Conservation (phyloP, 1,140 invertebrate genomes). For the Pteromalus puparum region DNA sequence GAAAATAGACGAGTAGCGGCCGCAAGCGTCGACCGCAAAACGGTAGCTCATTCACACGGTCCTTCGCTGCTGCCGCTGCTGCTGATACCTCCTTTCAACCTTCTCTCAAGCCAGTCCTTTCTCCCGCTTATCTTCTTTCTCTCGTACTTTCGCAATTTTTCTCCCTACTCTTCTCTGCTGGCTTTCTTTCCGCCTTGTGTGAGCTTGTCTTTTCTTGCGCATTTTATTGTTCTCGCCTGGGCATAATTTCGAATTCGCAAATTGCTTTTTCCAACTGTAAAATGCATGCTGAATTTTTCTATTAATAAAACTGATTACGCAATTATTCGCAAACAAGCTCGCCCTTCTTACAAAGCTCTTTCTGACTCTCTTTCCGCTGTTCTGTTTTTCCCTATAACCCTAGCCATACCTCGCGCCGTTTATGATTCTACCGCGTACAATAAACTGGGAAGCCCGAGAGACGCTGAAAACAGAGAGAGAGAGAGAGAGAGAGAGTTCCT, state of each 20-base stretch:
- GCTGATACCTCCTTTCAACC: neutral
- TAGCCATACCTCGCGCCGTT: slow-evolving; percentile 45
- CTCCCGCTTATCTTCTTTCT: neutral
- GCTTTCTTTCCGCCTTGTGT: neutral
- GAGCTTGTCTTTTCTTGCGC: neutral
- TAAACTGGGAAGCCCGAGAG: slow-evolving; percentile 56
- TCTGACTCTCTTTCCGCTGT: neutral
- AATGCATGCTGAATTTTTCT: neutral
- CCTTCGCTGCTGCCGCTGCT: neutral
- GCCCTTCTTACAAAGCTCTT: slow-evolving; percentile 13
- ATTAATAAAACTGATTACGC: neutral
- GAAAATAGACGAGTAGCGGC: slow-evolving; percentile 58
- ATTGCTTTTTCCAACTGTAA: neutral
- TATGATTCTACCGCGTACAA: slow-evolving; percentile 56
- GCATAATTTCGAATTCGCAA: neutral
- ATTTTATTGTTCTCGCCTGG: neutral
- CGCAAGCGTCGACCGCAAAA: slow-evolving; percentile 62
- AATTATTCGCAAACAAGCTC: neutral
- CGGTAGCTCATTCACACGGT: slow-evolving; percentile 70
- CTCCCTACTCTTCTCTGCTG: neutral
- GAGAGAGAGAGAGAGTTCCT: slow-evolving; percentile 12
- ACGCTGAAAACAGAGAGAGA: neutral
- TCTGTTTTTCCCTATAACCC: neutral
- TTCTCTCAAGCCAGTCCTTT: slow-evolving; percentile 14
- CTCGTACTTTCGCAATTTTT: neutral